Evolutionary conservation across 2,888 invertebrate genomes (phyloP).

Genomic region (Caenorhabditis angaria): DNA sequence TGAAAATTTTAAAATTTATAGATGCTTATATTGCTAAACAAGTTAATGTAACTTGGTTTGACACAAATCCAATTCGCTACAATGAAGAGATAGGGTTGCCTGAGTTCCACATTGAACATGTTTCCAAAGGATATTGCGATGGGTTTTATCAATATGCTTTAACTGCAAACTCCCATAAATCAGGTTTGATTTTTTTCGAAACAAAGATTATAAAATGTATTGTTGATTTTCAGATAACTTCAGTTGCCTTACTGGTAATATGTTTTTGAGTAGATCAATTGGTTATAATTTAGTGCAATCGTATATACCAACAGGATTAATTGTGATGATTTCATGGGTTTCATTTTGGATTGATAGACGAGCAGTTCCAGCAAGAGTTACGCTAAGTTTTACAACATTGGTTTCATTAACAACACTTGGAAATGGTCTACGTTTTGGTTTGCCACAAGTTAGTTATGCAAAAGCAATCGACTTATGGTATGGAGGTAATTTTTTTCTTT

Average conservation of each 20-base stretch:
- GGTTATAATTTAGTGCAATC: slow-evolving; percentile 70
- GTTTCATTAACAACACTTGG: slow-evolving; percentile 69
- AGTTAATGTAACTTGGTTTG: slow-evolving; percentile 70
- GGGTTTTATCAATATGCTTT: slow-evolving; percentile 67
- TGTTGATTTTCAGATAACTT: slow-evolving; percentile 60
- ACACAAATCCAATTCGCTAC: slow-evolving; percentile 61
- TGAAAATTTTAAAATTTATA: slow-evolving; percentile 19
- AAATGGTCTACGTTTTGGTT: slow-evolving; percentile 66
- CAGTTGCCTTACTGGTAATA: slow-evolving; percentile 63
- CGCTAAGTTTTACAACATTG: slow-evolving; percentile 69
- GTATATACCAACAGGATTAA: slow-evolving; percentile 58
- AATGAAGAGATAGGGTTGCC: slow-evolving; percentile 70
- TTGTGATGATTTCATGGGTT: slow-evolving; percentile 64
- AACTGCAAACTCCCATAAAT: slow-evolving; percentile 58
- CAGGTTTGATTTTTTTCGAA: slow-evolving; percentile 39
- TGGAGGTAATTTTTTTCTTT: slow-evolving; percentile 58
- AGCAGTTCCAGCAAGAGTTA: slow-evolving; percentile 70
- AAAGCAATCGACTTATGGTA: slow-evolving; percentile 71
- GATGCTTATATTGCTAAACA: slow-evolving; percentile 70
- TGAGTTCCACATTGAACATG: slow-evolving; percentile 60
- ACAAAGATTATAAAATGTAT: background rate
- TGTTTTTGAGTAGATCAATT: slow-evolving; percentile 67
- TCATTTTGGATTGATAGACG: slow-evolving; percentile 67
- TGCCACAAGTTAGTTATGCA: slow-evolving; percentile 67
- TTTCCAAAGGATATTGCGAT: slow-evolving; percentile 57